Conservation (phyloP, 2,888 invertebrate genomes). For the Synanthedon andrenaeformis region DNA sequence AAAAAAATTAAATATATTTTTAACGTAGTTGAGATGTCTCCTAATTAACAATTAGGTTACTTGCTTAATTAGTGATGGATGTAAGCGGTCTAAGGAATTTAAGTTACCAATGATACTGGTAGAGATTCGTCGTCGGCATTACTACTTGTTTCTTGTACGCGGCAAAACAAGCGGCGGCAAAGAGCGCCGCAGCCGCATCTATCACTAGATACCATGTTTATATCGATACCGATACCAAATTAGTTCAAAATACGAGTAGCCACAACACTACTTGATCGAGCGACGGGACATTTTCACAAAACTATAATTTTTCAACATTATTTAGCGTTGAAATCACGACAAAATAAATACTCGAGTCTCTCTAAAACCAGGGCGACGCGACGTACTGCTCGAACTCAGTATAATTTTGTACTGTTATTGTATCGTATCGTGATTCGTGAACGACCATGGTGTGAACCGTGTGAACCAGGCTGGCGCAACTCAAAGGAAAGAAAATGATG, state of each 20-base stretch:
- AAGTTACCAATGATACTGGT: constrained; percentile 35
- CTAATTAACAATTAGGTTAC: no score
- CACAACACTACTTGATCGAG: constrained; percentile 14
- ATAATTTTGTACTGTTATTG: not conserved
- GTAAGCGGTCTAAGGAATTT: not conserved
- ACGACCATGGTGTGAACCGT: no score
- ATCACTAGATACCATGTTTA: constrained; percentile 34
- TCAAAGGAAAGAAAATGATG: no score
- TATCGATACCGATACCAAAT: not conserved
- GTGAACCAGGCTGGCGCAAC: no score
- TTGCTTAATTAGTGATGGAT: no score
- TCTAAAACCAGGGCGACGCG: not conserved
- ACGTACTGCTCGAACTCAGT: not conserved
- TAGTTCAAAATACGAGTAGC: constrained; percentile 5
- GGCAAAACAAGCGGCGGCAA: constrained; percentile 51
- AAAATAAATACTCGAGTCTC: not conserved
- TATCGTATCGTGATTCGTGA: no score
- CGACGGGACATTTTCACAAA: constrained; percentile 33
- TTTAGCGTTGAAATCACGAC: not conserved
- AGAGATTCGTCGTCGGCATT: constrained; percentile 17
- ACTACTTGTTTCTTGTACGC: constrained; percentile 19
- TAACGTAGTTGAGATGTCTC: no score
- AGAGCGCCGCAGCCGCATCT: constrained; percentile 46
- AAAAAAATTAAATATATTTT: no score
- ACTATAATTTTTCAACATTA: constrained; percentile 22